A percentile compares a stretch with the other conserved stretches of the same genome.
Conservation (phyloP, 2,797 vertebrate species). For the Enteromius trimaculatus region DNA sequence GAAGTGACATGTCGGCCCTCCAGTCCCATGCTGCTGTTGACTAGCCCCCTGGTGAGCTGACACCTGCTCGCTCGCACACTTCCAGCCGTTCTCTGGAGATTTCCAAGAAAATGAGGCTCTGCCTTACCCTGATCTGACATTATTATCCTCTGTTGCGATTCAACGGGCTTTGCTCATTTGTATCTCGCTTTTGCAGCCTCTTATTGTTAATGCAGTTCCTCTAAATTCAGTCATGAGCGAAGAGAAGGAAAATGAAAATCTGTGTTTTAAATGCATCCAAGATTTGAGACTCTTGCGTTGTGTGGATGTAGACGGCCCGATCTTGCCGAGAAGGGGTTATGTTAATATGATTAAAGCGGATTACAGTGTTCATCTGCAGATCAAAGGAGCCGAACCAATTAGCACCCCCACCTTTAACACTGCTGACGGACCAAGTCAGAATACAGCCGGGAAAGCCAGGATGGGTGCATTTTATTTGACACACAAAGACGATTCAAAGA, state of each 20-base stretch:
- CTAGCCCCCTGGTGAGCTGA: constrained; percentile 65
- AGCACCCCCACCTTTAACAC: constrained; percentile 75
- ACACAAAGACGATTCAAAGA: not conserved
- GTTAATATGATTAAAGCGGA: constrained; percentile 79
- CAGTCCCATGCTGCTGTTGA: constrained; percentile 67
- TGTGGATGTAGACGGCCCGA: constrained; percentile 60
- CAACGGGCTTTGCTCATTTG: not conserved
- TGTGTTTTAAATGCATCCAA: constrained; percentile 23
- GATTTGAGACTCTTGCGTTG: constrained; percentile 14
- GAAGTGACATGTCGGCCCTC: constrained; percentile 72
- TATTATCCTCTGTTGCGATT: constrained; percentile 15
- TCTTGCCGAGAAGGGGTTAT: constrained; percentile 68
- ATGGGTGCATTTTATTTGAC: not conserved
- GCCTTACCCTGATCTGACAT: constrained; percentile 19
- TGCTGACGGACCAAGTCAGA: constrained; percentile 47
- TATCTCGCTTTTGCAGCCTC: not conserved
- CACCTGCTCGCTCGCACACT: constrained; percentile 68
- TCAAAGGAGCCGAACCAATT: constrained; percentile 81
- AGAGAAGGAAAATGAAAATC: not conserved
- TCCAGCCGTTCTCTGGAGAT: constrained; percentile 40
- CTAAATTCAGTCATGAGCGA: constrained; percentile 3
- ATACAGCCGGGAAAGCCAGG: constrained; percentile 53
- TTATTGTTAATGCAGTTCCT: constrained; percentile 15
- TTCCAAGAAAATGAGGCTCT: constrained; percentile 33
- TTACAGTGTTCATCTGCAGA: constrained; percentile 76